These are phyloP conservation scores for Arothron firmamentum DNA, from an alignment of 2,113 vertebrate genomes.

Conservation along the genomic window DNA sequence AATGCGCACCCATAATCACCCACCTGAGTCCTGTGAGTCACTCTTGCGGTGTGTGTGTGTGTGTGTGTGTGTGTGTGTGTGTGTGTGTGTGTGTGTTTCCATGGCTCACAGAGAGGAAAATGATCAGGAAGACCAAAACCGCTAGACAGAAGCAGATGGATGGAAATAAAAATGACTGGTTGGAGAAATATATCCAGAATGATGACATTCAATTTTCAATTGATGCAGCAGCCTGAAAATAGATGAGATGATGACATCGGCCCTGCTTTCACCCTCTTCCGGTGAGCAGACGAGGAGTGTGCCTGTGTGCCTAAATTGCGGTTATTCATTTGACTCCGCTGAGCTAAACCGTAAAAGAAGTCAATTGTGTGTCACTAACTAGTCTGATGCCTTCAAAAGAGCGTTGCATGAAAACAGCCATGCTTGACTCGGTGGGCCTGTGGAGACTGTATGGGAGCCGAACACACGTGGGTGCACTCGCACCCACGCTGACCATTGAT, in stretches of 20 bases:
- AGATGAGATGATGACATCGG: neutral
- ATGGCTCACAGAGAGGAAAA: neutral
- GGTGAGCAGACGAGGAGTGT: slow-evolving; percentile 20
- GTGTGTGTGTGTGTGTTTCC: neutral
- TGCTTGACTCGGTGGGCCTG: slow-evolving; percentile 41
- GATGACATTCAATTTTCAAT: slow-evolving; percentile 2
- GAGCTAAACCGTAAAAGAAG: slow-evolving; percentile 38
- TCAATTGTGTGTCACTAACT: slow-evolving; percentile 66
- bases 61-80: slow-evolving; percentile 22
- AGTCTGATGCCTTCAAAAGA: slow-evolving; percentile 52
- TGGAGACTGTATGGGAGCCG: slow-evolving; percentile 24
- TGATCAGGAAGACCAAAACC: slow-evolving; percentile 5
- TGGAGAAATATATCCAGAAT: neutral
- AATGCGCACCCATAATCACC: slow-evolving; percentile 59
- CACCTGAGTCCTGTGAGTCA: slow-evolving; percentile 59
- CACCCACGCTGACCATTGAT: slow-evolving; percentile 49
- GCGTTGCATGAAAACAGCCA: slow-evolving; percentile 49
- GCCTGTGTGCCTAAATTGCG: slow-evolving; percentile 43
- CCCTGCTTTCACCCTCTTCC: neutral
- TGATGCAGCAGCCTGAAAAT: neutral
- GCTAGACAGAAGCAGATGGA: neutral
- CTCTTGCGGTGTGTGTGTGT: slow-evolving; percentile 12
- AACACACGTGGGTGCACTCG: slow-evolving; percentile 44
- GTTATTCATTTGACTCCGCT: slow-evolving; percentile 47
- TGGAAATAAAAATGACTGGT: neutral